phyloP scores from a whole-genome alignment of 2,888 invertebrate genomes.

The Dolichomitus sp. region DNA sequence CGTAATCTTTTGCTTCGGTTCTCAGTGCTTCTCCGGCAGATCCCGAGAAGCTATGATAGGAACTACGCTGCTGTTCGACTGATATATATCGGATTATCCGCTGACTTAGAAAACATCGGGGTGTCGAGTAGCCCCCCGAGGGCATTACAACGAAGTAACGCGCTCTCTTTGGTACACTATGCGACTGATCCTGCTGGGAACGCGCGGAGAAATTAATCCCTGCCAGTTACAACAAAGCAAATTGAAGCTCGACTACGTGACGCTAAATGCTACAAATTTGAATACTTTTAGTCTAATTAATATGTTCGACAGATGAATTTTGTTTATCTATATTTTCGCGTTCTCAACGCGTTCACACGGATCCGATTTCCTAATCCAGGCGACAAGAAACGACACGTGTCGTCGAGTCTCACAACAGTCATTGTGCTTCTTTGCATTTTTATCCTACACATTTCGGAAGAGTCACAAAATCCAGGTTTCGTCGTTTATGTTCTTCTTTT shows the following conservation, averaged over 20 bases:
- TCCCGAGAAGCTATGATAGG: constrained; percentile 19
- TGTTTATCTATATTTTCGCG: background rate
- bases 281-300: background rate
- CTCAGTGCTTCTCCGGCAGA: constrained; percentile 27
- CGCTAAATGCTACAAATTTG: background rate
- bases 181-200: constrained; percentile 38
- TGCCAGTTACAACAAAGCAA: background rate
- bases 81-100: constrained; percentile 79
- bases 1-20: constrained; percentile 43
- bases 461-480: constrained; percentile 5
- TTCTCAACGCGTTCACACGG: background rate
- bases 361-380: constrained; percentile 7
- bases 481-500: background rate
- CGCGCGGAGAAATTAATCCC: constrained; percentile 3
- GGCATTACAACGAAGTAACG: constrained; percentile 76
- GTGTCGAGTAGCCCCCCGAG: constrained; percentile 75
- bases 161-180: constrained; percentile 40
- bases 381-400: background rate
- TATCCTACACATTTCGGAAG: background rate
- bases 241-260: background rate
- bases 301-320: background rate
- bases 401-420: background rate
- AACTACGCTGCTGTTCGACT: constrained; percentile 53
- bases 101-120: constrained; percentile 80
- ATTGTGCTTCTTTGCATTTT: background rate